Conservation (phyloP, 2,113 vertebrate species). For the Junco hyemalis region DNA sequence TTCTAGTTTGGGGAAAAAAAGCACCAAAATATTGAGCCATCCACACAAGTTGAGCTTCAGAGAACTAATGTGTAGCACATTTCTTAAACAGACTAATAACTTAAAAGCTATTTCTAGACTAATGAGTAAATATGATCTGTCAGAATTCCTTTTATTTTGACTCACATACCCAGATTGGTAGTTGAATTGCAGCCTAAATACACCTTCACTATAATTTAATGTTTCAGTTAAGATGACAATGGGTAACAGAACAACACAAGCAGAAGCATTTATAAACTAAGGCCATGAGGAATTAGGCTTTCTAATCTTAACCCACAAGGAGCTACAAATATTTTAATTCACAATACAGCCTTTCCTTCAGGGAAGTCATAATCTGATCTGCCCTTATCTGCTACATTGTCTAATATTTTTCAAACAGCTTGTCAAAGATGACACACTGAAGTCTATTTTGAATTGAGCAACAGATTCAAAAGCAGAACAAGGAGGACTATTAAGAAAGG, state of each 20-base stretch:
- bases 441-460: neutral
- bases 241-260: neutral
- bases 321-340: neutral
- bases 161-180: neutral
- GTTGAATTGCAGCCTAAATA: neutral
- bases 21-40: neutral
- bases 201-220: neutral
- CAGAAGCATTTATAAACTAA: neutral
- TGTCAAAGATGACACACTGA: neutral
- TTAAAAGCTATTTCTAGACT: constrained; percentile 1
- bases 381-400: neutral
- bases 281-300: neutral
- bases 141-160: neutral
- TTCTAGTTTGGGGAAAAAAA: neutral
- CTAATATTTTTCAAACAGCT: neutral
- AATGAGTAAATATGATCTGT: neutral
- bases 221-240: neutral
- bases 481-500: neutral
- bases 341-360: neutral
- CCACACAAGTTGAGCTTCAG: neutral
- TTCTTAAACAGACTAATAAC: neutral
- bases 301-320: neutral
- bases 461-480: neutral
- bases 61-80: neutral
- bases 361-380: neutral